Evolutionary conservation across 2,113 vertebrate genomes (phyloP).

Genomic region (rat (Rattus norvegicus)): DNA sequence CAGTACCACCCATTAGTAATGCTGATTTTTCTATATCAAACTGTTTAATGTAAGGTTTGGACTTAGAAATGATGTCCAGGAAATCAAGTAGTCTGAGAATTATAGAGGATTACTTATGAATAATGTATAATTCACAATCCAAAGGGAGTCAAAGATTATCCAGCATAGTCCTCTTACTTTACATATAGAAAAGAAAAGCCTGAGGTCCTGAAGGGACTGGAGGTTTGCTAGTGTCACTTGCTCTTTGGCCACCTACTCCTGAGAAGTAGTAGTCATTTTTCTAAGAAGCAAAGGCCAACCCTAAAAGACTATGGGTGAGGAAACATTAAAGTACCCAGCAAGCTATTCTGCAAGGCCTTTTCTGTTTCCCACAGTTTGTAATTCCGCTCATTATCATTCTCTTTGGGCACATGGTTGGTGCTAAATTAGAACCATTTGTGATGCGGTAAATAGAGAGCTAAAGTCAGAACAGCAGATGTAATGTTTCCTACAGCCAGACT

Average conservation of each 20-base stretch:
- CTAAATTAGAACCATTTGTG: slow-evolving; percentile 65
- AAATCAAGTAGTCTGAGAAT: neutral
- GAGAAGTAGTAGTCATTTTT: neutral
- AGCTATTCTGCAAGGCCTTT: neutral
- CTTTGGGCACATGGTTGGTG: slow-evolving; percentile 41
- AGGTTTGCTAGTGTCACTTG: neutral
- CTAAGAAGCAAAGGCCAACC: neutral
- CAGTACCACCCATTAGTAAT: neutral
- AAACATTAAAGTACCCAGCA: neutral
- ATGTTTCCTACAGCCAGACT: slow-evolving; percentile 36
- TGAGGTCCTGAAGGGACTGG: neutral
- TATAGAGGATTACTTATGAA: neutral
- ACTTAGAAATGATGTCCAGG: neutral
- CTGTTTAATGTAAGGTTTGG: neutral
- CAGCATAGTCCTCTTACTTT: neutral
- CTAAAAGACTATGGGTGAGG: neutral
- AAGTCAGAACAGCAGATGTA: slow-evolving; percentile 62
- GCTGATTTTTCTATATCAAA: neutral
- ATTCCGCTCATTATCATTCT: slow-evolving; percentile 36
- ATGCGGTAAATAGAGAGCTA: slow-evolving; percentile 32
- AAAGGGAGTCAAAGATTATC: neutral
- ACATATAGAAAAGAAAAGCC: neutral
- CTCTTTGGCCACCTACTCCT: too few species aligned
- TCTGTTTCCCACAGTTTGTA: slow-evolving; percentile 4
- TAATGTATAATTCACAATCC: neutral